Evolutionary conservation across 2,797 vertebrate genomes (phyloP).

Genomic region (Chloroceryle inda): DNA sequence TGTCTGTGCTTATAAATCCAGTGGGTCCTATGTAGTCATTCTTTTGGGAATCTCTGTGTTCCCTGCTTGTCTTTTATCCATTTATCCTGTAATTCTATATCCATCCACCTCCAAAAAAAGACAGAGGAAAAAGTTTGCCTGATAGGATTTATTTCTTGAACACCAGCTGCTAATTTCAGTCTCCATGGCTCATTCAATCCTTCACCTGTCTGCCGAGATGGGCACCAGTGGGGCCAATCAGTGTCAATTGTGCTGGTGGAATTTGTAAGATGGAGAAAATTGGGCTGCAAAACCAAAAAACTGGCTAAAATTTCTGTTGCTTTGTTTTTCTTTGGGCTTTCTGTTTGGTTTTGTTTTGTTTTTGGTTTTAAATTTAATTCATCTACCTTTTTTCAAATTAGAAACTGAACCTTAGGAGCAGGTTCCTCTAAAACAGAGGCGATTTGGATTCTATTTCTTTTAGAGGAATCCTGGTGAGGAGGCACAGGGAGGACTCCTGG

Average conservation of each 20-base stretch:
- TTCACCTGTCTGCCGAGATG: not conserved
- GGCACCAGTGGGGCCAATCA: not conserved
- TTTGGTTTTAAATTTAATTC: not conserved
- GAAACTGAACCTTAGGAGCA: not conserved
- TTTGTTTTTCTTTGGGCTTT: not conserved
- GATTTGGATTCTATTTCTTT: not conserved
- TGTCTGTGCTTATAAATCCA: not conserved
- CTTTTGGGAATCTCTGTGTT: not conserved
- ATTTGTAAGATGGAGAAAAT: not conserved
- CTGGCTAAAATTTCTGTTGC: accelerated
- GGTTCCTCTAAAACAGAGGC: not conserved
- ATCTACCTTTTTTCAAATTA: not conserved
- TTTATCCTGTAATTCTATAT: not conserved
- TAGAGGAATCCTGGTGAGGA: not conserved
- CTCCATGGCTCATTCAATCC: not conserved
- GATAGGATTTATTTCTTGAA: not conserved
- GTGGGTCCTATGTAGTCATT: not conserved
- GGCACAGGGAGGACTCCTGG: not conserved
- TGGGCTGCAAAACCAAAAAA: not conserved
- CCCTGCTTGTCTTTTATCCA: not conserved
- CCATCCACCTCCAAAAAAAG: not conserved
- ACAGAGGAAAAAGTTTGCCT: not conserved
- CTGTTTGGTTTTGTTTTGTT: not conserved
- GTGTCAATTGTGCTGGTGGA: not conserved
- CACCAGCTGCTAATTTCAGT: constrained; percentile 36